Base-by-base conservation (phyloP, 53 echinoderm and acorn worm genomes). In the Glandiceps talaboti region DNA sequence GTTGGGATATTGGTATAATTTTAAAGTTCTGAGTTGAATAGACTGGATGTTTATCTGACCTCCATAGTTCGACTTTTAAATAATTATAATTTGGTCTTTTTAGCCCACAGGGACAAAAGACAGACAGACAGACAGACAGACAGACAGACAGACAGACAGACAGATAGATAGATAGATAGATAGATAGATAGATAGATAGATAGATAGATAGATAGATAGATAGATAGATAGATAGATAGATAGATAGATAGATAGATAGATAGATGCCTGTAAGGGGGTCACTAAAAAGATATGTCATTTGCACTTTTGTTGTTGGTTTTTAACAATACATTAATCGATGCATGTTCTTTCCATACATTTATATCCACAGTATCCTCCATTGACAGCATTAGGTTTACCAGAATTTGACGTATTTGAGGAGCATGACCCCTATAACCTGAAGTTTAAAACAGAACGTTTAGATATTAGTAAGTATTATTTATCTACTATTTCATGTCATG, bases 381-480 rank as follows among this genome's bases (percentile, higher is more conserved):
- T 45, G 20, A 12, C 64, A 45, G 6, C 64, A 45, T 45, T 45
- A 27, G 30, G 31, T 33, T 32, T 76, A 12, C 75, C 76, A 31
- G 33, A 72, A 6, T 75, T 99, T 75, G 74, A 84, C 0, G 87
- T 92, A 14, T 73, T 74, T 31, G 77, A 80, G 14, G 87, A 89
- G 14, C 89, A 79, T 25, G 99, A 99, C 72, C 99, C 99, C 25
- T 91, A 89, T 81, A 86, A 89, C 86, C 87, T 99, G 29, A 84
- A 89, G 27, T 99, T 99, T 82, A 99, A 99, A 45, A 86, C 82
- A 25, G 84, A 83, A 0, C 93, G 93, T 80, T 78, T 91, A 29
- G 91, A 99, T 32, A 88, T 94, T 12, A 88, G 99, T 99, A 88
- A 94, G 99, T 88, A 28, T 45, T 6, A 45, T n/a, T n/a, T n/a